A percentile compares a stretch with the other conserved stretches of the same genome.
phyloP scores from a whole-genome alignment of 2,113 vertebrate species.

The Neodontobutis hainanensis region DNA sequence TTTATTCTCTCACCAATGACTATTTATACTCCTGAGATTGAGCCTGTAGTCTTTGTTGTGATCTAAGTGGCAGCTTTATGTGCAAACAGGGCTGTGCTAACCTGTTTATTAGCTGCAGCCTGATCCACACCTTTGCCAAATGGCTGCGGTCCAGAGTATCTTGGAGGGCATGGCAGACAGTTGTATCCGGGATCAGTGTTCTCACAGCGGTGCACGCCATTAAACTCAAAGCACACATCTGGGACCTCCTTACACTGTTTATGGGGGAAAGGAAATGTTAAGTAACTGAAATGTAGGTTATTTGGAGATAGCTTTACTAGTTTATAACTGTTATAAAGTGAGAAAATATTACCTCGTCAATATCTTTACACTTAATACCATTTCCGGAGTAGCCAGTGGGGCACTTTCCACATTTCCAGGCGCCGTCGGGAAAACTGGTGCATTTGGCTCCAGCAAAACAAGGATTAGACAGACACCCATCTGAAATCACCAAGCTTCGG shows the following conservation, averaged over 20 bases:
- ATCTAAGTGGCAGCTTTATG: background rate
- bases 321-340: background rate
- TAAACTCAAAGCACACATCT: constrained; percentile 91
- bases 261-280: constrained; percentile 15
- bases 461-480: constrained; percentile 96
- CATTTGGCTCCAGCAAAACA: constrained; percentile 92
- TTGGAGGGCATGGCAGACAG: constrained; percentile 92
- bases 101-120: constrained; percentile 92
- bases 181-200: constrained; percentile 97
- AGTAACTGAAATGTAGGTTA: background rate
- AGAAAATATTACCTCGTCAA: constrained; percentile 86
- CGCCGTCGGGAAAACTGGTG: constrained; percentile 91
- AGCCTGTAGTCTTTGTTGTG: background rate
- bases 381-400: constrained; percentile 91
- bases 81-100: constrained; percentile 51
- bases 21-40: background rate
- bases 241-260: constrained; percentile 91
- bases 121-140: constrained; percentile 89
- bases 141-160: constrained; percentile 90
- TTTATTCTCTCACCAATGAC: background rate
- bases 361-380: constrained; percentile 89
- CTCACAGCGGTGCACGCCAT: constrained; percentile 90
- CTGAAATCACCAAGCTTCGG: constrained; percentile 70
- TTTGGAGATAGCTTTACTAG: background rate
- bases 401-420: constrained; percentile 96